Evolutionary conservation across 2,888 invertebrate genomes (phyloP), one percentile per base, ranked within the genome.

Genomic region (Philopedon plagiatum): DNA sequence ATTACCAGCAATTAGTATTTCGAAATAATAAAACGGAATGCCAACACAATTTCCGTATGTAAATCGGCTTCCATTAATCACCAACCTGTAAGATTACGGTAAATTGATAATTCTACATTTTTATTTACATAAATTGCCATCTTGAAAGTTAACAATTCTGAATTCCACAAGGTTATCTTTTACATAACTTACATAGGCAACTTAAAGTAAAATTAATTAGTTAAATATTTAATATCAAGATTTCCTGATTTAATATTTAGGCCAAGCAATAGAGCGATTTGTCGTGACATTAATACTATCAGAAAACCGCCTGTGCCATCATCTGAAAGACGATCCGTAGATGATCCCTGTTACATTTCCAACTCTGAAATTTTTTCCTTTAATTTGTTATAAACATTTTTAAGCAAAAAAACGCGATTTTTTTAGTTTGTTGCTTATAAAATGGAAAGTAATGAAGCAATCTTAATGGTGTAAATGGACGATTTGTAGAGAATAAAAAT

Each of bases 41-140:
- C 4, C 64, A n/a, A n/a, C n/a, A 65, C 54, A 56, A 15, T 56
- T 54, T 39, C 26, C 56, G 11, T 65, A 65, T 56, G 64, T 37
- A 54, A 65, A 65, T 65, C 39, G 5, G 11, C 23, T 26, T 37
- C 37, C 41, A 65, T 56, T 65, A 65, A 65, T 65, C 64, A 65
- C 39, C 32, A 21, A 65, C 64, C 37, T 56, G 39, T 65, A 65
- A 54, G 64, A 65, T 65, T 65, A 39, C n/a, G 64, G 15, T 26
- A 26, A 56, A 65, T 65, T 65, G 37, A 65, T 65, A 65, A 54
- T 65, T 56, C 56, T 41, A 18, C 56, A 56, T 54, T 56, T 65
- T 56, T 54, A 65, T 65, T 65, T 56, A 11, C 64, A 65, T 65
- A 56, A 65, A 65, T 65, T 41, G 51, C 51, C 63, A 34, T 63